A percentile compares a stretch with the other conserved stretches of the same genome.
These are phyloP conservation scores for Agrypnia vestita DNA, from an alignment of 1,140 invertebrate genomes.

Conservation along the genomic window DNA sequence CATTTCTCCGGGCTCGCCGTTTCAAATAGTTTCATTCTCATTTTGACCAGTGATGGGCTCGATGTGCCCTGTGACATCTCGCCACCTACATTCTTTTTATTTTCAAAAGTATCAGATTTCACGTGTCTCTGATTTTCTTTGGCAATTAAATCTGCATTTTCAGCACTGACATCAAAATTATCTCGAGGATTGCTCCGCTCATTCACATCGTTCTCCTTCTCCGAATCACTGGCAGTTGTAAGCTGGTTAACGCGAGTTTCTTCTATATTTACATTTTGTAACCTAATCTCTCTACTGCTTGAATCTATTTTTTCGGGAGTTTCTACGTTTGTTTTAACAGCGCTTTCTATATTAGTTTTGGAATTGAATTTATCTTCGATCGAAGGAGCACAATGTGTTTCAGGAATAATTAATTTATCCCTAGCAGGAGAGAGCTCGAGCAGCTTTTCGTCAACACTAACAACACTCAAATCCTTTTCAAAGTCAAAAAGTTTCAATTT, in stretches of 20 bases:
- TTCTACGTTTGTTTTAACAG: constrained; percentile 49
- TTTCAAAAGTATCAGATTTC: constrained; percentile 61
- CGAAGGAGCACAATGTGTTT: constrained; percentile 60
- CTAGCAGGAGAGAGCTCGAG: constrained; percentile 13
- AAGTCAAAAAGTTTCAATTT: constrained; percentile 25
- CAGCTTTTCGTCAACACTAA: constrained; percentile 35
- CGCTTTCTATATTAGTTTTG: constrained; percentile 48
- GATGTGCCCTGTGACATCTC: constrained; percentile 39
- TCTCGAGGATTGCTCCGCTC: constrained; percentile 43
- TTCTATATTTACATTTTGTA: constrained; percentile 59
- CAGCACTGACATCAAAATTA: constrained; percentile 32
- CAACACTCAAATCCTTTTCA: constrained; percentile 28
- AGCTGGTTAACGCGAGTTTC: constrained; percentile 56
- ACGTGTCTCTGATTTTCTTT: constrained; percentile 68
- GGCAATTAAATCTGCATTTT: constrained; percentile 50
- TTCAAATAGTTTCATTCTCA: constrained; percentile 59
- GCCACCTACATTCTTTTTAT: constrained; percentile 19
- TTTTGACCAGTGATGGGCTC: constrained; percentile 53
- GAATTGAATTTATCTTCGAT: constrained; percentile 55
- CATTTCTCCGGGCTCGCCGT: constrained; percentile 35
- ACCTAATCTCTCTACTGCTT: constrained; percentile 47
- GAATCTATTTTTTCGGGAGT: constrained; percentile 48
- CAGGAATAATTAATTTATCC: constrained; percentile 54
- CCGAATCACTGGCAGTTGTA: constrained; percentile 58
- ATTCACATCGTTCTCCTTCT: constrained; percentile 61